Conservation (phyloP, 2,113 vertebrate species). For the Isichthys henryi region DNA sequence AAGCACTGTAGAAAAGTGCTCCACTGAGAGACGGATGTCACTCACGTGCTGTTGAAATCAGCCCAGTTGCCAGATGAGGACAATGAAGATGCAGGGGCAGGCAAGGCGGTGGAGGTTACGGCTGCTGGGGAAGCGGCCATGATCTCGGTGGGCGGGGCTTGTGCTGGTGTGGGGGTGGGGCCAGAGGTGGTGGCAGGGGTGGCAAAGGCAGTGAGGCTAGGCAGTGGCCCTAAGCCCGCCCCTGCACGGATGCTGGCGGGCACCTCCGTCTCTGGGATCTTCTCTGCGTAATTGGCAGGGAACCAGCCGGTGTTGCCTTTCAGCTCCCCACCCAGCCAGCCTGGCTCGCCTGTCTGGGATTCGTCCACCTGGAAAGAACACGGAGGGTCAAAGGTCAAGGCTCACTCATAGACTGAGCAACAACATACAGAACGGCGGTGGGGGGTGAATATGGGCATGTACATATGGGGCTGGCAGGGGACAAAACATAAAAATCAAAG, state of each 20-base stretch:
- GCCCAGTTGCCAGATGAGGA: slow-evolving; percentile 87
- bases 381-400: too few relatives aligned
- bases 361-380: slow-evolving; percentile 78
- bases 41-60: slow-evolving; percentile 96
- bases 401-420: not conserved
- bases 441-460: not conserved
- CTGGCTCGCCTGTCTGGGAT: slow-evolving; percentile 93
- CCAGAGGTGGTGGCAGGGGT: slow-evolving; percentile 36
- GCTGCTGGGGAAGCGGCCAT: slow-evolving; percentile 29
- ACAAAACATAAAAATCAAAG: not conserved
- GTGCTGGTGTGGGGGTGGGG: slow-evolving; percentile 48
- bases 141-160: slow-evolving; percentile 45
- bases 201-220: slow-evolving; percentile 62
- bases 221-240: slow-evolving; percentile 46
- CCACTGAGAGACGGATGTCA: slow-evolving; percentile 13
- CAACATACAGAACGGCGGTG: not conserved
- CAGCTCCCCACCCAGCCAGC: slow-evolving; percentile 92
- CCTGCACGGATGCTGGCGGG: slow-evolving; percentile 63
- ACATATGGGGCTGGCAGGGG: not conserved
- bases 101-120: not conserved
- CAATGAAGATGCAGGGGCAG: slow-evolving; percentile 50
- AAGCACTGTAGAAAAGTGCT: not conserved
- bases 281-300: slow-evolving; percentile 94
- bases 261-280: slow-evolving; percentile 82
- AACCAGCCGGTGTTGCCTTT: slow-evolving; percentile 96